Percentiles rank a stretch among this genome's conserved stretches.
Evolutionary conservation across 1,140 invertebrate species (phyloP).

Genomic region (Copidosoma floridanum): DNA sequence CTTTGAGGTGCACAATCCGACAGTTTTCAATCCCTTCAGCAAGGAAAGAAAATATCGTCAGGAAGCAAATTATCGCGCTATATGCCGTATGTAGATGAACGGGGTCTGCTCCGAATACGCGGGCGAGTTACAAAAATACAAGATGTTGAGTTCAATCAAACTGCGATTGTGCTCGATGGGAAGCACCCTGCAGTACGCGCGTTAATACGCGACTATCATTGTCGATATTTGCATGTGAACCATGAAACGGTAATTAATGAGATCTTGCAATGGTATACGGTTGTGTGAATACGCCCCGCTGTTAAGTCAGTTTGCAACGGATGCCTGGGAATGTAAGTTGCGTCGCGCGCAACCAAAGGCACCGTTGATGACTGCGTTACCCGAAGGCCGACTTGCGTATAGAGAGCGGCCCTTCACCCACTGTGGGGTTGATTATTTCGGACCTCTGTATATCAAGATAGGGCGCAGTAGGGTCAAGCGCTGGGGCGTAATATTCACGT

Average conservation of each 20-base stretch:
- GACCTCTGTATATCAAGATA: slow-evolving; percentile 32
- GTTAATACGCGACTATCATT: slow-evolving; percentile 23
- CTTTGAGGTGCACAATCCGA: neutral
- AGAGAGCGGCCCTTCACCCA: slow-evolving; percentile 33
- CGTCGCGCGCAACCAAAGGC: slow-evolving; percentile 11
- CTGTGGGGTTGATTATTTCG: slow-evolving; percentile 38
- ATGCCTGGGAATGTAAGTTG: slow-evolving; percentile 11
- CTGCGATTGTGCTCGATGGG: no score
- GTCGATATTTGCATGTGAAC: slow-evolving; percentile 15
- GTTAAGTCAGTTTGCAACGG: no score
- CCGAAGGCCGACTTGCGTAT: slow-evolving; percentile 25
- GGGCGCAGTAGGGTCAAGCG: slow-evolving; percentile 35
- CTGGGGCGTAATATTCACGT: slow-evolving; percentile 42
- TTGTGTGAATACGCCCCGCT: no score
- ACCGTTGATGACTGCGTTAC: neutral
- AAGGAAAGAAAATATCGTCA: neutral
- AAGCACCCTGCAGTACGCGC: neutral
- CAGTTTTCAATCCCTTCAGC: neutral
- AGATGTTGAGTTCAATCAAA: no score
- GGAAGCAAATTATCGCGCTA: neutral
- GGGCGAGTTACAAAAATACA: slow-evolving; percentile 9
- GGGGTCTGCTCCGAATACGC: neutral
- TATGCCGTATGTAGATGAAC: neutral
- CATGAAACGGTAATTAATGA: slow-evolving; percentile 29
- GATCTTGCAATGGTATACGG: slow-evolving; percentile 28